Evolutionary conservation across 1,140 invertebrate species (phyloP).

Genomic region (Gonioctena quinquepunctata): DNA sequence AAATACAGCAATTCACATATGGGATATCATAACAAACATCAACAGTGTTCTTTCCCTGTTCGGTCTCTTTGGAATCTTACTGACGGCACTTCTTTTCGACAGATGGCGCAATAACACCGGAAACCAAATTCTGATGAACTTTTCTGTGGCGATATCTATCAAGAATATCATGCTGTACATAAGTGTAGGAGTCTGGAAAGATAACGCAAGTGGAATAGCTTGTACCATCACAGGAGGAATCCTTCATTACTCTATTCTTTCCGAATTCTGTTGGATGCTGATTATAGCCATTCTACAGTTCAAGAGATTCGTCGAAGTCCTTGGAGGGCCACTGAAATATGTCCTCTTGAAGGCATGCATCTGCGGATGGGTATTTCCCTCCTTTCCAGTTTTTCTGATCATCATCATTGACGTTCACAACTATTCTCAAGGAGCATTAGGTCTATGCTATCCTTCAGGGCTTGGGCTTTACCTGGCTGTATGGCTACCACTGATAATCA

Average conservation of each 20-base stretch:
- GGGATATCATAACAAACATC: slow-evolving; percentile 65
- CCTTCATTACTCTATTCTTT: slow-evolving; percentile 65
- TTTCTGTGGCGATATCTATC: slow-evolving; percentile 62
- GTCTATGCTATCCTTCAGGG: slow-evolving; percentile 64
- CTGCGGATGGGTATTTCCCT: slow-evolving; percentile 48
- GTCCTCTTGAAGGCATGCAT: slow-evolving; percentile 49
- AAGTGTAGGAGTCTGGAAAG: slow-evolving; percentile 53
- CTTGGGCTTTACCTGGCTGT: slow-evolving; percentile 60
- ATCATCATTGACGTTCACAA: slow-evolving; percentile 57
- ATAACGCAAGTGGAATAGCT: slow-evolving; percentile 53
- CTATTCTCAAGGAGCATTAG: slow-evolving; percentile 52
- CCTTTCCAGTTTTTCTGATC: slow-evolving; percentile 45
- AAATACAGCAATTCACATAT: slow-evolving; percentile 26
- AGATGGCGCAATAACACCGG: slow-evolving; percentile 65
- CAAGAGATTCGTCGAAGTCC: slow-evolving; percentile 63
- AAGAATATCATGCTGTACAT: slow-evolving; percentile 63
- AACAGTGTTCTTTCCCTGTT: slow-evolving; percentile 64
- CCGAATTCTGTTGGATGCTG: slow-evolving; percentile 70
- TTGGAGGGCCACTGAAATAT: slow-evolving; percentile 56
- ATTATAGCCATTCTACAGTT: slow-evolving; percentile 67
- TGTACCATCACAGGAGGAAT: slow-evolving; percentile 49
- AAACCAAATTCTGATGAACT: slow-evolving; percentile 66
- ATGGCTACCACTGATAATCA: slow-evolving; percentile 60
- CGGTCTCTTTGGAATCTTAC: slow-evolving; percentile 62
- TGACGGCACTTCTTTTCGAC: slow-evolving; percentile 63